Conservation (phyloP, 2,888 invertebrate species). For the Pimpla rufipes region DNA sequence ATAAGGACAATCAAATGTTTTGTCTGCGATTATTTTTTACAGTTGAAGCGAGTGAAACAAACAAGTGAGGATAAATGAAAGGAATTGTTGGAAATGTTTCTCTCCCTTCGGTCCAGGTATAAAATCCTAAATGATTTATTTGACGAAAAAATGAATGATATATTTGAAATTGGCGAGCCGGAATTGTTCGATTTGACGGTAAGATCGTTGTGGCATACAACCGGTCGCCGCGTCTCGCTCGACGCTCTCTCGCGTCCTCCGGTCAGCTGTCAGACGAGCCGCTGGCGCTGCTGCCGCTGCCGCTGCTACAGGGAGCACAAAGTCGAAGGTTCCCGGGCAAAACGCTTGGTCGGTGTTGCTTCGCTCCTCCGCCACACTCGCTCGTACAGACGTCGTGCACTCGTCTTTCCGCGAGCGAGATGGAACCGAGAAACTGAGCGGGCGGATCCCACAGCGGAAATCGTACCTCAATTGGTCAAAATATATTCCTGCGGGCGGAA, state of each 20-base stretch:
- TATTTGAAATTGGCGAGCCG: too few relatives aligned
- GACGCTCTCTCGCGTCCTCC: constrained; percentile 37
- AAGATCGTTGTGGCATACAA: too few relatives aligned
- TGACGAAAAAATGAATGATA: too few relatives aligned
- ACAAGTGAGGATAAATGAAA: too few relatives aligned
- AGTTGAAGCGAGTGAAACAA: too few relatives aligned
- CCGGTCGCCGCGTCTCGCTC: constrained; percentile 51
- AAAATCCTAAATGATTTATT: too few relatives aligned
- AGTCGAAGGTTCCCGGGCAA: constrained; percentile 68
- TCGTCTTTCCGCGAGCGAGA: constrained; percentile 15
- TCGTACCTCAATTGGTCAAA: background rate
- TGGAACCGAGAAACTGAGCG: constrained; percentile 31
- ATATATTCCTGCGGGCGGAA: background rate
- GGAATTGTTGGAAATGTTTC: too few relatives aligned
- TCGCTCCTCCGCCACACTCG: background rate
- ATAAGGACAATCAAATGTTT: too few relatives aligned
- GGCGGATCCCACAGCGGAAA: too few relatives aligned
- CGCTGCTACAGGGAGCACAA: constrained; percentile 42
- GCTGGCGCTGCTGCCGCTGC: constrained; percentile 18
- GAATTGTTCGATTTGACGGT: too few relatives aligned
- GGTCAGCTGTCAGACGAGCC: constrained; percentile 61
- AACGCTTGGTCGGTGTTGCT: constrained; percentile 23
- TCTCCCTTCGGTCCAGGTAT: too few relatives aligned
- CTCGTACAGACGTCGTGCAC: constrained; percentile 7
- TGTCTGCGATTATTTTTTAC: too few relatives aligned